Conservation (phyloP, 1,140 invertebrate species). For the Magallana ariakensis region DNA sequence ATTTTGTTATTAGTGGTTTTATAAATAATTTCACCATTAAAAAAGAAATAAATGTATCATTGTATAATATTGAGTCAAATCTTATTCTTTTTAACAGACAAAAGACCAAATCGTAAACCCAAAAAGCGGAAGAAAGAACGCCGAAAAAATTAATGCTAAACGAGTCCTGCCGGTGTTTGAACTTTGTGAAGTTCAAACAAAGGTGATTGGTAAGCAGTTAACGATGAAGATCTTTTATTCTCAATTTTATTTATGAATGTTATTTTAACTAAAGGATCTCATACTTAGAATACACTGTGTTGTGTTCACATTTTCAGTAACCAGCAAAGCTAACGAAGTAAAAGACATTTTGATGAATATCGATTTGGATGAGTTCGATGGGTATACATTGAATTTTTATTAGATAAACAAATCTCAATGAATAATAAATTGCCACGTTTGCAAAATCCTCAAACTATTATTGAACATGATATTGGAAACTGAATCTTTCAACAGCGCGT, state of each 20-base stretch:
- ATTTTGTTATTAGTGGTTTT: no score
- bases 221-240: background rate
- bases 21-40: no score
- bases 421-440: background rate
- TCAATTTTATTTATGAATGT: no score
- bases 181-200: constrained; percentile 51
- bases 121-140: constrained; percentile 59
- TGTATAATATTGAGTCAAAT: no score
- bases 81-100: constrained; percentile 45
- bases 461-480: background rate
- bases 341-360: background rate
- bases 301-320: constrained; percentile 15
- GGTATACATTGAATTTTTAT: constrained; percentile 15
- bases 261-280: background rate
- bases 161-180: constrained; percentile 56
- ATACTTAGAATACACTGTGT: no score
- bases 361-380: constrained; percentile 28
- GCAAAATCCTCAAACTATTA: background rate
- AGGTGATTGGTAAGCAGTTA: constrained; percentile 55
- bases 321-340: constrained; percentile 12
- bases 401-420: background rate
- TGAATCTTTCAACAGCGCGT: background rate
- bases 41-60: no score
- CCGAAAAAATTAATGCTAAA: constrained; percentile 54
- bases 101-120: constrained; percentile 61